Conservation (phyloP, 2,888 invertebrate genomes). For the Agapetus fuscipes region DNA sequence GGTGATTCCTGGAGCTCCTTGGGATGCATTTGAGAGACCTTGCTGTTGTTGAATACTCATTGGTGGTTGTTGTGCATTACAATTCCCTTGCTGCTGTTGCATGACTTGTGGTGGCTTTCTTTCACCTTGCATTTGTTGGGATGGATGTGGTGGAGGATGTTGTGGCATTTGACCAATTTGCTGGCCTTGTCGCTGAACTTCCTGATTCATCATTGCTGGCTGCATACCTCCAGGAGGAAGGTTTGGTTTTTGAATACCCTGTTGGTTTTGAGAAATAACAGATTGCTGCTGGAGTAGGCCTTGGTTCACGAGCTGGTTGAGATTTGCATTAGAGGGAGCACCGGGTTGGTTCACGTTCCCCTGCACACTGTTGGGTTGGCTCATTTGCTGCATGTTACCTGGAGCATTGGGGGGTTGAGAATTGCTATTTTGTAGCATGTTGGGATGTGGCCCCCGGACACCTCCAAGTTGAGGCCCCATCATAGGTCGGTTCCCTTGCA, state of each 20-base stretch:
- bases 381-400: no score
- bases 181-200: constrained; percentile 1
- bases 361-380: no score
- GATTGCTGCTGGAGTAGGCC: constrained; percentile 22
- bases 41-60: constrained; percentile 2
- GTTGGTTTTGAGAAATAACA: no score
- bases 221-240: no score
- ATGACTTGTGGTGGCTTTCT: constrained; percentile 4
- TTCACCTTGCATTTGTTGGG: constrained; percentile 7
- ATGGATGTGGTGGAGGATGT: not conserved
- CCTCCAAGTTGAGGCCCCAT: not conserved
- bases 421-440: constrained; percentile 5
- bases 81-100: constrained; percentile 15
- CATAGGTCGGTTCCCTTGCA: not conserved
- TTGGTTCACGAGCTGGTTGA: constrained; percentile 12
- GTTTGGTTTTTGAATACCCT: constrained; percentile 23
- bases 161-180: constrained; percentile 1
- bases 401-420: not conserved
- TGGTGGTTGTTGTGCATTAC: constrained; percentile 22
- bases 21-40: constrained; percentile 15
- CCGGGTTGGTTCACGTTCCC: no score
- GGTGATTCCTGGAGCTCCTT: constrained; percentile 13
- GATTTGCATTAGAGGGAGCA: constrained; percentile 7
- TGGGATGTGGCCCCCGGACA: not conserved
- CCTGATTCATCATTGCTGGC: constrained; percentile 21